These are phyloP conservation scores for Drosophila leonis DNA, from an alignment of 2,888 invertebrate species.

Conservation along the genomic window DNA sequence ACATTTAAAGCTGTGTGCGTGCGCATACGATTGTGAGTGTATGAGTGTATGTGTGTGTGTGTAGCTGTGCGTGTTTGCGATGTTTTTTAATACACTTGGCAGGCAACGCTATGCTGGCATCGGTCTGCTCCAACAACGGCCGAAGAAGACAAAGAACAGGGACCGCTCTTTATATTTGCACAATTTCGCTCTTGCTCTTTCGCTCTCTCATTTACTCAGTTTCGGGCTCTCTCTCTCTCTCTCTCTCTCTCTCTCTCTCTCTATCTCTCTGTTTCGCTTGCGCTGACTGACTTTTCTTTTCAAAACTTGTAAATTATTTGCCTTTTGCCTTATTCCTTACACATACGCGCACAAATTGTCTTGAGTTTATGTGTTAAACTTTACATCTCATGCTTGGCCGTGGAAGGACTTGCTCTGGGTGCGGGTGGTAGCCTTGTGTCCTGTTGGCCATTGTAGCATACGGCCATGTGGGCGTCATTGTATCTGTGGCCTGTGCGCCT, in stretches of 20 bases:
- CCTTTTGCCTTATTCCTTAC: slow-evolving; percentile 80
- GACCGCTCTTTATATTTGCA: slow-evolving; percentile 67
- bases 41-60: slow-evolving; percentile 29
- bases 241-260: slow-evolving; percentile 9
- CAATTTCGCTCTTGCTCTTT: slow-evolving; percentile 49
- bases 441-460: slow-evolving; percentile 61
- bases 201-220: slow-evolving; percentile 20
- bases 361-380: slow-evolving; percentile 82
- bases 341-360: slow-evolving; percentile 80
- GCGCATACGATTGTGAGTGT: slow-evolving; percentile 11
- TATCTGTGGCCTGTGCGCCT: slow-evolving; percentile 60
- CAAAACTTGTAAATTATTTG: slow-evolving; percentile 83
- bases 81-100: slow-evolving; percentile 67
- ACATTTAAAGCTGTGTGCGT: slow-evolving; percentile 68
- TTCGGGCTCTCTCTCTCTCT: slow-evolving; percentile 18
- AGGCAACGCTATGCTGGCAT: slow-evolving; percentile 47
- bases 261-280: slow-evolving; percentile 16
- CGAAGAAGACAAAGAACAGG: slow-evolving; percentile 34
- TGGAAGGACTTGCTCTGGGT: slow-evolving; percentile 50
- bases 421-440: slow-evolving; percentile 37
- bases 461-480: slow-evolving; percentile 66
- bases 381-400: slow-evolving; percentile 73
- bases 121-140: slow-evolving; percentile 49
- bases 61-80: slow-evolving; percentile 26
- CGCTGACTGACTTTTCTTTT: slow-evolving; percentile 65